Base-by-base conservation (phyloP, 2,888 invertebrate genomes). In the Gonocerus acuteangulatus region DNA sequence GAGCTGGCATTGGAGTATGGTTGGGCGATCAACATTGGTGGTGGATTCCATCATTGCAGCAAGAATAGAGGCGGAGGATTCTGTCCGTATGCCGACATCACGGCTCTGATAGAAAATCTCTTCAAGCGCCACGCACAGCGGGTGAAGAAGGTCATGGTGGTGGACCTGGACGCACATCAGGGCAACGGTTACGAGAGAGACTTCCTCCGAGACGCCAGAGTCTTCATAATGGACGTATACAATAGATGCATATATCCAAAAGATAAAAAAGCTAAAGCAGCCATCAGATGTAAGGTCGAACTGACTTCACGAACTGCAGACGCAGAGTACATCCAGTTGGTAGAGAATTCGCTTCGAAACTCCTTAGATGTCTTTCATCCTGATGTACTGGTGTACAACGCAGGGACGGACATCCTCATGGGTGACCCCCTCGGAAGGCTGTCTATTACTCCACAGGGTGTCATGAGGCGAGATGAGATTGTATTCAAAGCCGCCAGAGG, bases 21-120 rank as follows among this genome's bases (percentile, higher is more conserved):
- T 2, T 93, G 91, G 90, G 84, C 91, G 0, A 88, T 94, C 64
- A 94, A 94, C 73, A 79, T 94, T 21, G 94, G 93, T 0, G 94
- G 90, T 7, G 93, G 93, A 0, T 94, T 94, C 74, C 93, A 94
- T 74, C 93, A 94, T 73, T 92, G 92, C 73, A 85, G 86, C 66
- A 78, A 81, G 0, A 76, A 80, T 59, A 76, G 76, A 60, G 93
- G 92, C 1, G 90, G 87, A 0, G 93, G 94, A 0, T 94, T 94
- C 76, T 94, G 93, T 74, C 84, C 87, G 0, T 94, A 93, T 71
- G 93, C 93, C 0, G 92, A 92, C 71, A 91, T 94, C 49, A 87
- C 90, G 0, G 75, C 93, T 67, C 76, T 89, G 7, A 80, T 93
- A 47, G 77, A 80, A 61, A 84, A 83, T 71, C 74, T 90, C 7